Evolutionary conservation across 2,113 vertebrate genomes (phyloP).

Genomic region (Phylloscopus trochiloides): DNA sequence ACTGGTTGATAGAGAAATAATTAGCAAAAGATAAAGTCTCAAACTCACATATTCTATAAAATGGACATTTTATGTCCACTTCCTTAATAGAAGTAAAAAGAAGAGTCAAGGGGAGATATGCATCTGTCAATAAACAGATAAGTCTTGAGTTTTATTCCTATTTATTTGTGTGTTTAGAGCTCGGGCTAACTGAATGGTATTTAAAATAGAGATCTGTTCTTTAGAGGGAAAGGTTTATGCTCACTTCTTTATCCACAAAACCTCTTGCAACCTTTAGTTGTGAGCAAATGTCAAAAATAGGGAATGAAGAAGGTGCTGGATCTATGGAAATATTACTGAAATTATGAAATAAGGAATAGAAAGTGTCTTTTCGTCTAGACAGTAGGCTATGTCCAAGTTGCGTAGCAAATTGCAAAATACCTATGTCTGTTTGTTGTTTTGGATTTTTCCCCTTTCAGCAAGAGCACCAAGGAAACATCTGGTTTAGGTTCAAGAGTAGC

Average conservation of each 20-base stretch:
- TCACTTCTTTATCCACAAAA: neutral
- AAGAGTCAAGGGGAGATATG: neutral
- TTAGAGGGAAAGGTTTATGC: neutral
- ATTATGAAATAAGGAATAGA: neutral
- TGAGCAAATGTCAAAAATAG: neutral
- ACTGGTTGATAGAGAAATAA: neutral
- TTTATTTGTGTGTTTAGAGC: neutral
- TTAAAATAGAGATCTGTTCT: neutral
- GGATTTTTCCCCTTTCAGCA: neutral
- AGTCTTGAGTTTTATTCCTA: neutral
- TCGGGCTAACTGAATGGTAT: neutral
- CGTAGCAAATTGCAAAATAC: neutral
- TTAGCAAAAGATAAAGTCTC: neutral
- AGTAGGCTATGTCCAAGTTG: neutral
- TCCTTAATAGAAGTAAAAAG: neutral
- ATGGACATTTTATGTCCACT: neutral
- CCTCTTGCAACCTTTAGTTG: neutral
- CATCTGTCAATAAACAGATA: neutral
- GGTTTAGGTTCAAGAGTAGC: neutral
- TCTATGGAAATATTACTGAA: neutral
- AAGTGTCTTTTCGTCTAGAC: neutral
- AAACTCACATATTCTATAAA: neutral
- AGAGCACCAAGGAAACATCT: neutral
- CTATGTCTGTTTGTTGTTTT: neutral
- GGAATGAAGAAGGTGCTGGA: fast-evolving